Evolutionary conservation across 2,113 vertebrate species (phyloP), one percentile per base, ranked within the genome.

Genomic region (Malurus cyaneus): DNA sequence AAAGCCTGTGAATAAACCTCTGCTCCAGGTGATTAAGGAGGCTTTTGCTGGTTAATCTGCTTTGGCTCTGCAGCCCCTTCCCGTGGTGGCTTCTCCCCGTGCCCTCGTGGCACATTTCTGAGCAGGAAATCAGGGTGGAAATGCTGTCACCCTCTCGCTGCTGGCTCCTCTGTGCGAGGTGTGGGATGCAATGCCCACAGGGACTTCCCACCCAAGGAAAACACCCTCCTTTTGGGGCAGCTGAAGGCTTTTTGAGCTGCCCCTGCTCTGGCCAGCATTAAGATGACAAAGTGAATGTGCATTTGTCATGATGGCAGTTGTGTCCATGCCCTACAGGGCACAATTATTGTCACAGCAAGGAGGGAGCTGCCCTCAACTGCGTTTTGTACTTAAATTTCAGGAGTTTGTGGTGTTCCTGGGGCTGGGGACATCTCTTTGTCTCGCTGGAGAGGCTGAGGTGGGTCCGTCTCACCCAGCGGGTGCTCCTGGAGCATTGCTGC

Each of bases 211-310:
- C 64, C 20, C 6, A 1, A 41, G 52, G 46, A 23, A 49, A 64
- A 21, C 41, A 0, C 50, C 70, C 41, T 39, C 32, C 42, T 28
- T 13, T 5, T 4, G 64, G n/a, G 47, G 61, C 81, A 56, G 50
- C 44, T 5, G 7, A 23, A 85, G 47, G 32, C 11, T 21, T 46
- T 54, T 3, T 10, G 70, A 31, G 57, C 69, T 65, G 77, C 84
- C 86, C 23, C 32, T 39, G 24, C 56, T 39, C 50, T 61, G 77
- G 57, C 42, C 14, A 0, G 31, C 2, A 24, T 3, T 24, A 10
- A 11, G n/a, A 5, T 11, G 71, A 9, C 0, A 6, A 25, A 39
- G 31, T 6, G 25, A 60, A 5, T 0, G 2, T 6, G 0, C 1
- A 2, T 56, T 49, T 18, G 34, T 34, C 1, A 0, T 0, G 5